phyloP scores from a whole-genome alignment of 2,888 invertebrate species.

The Heliconius ethilla region DNA sequence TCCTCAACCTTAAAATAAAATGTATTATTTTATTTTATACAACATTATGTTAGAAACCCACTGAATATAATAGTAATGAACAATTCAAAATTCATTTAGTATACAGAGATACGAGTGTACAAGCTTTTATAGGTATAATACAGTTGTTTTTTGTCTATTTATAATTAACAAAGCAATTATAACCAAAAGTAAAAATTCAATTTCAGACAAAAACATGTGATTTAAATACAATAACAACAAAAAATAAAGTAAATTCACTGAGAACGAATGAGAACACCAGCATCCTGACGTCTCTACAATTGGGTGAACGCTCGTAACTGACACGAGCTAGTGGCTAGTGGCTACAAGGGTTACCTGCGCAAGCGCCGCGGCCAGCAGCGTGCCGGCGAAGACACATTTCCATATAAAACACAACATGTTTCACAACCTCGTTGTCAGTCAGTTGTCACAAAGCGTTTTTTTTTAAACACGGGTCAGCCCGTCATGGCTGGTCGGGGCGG shows the following conservation, averaged over 20 bases:
- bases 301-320: constrained; percentile 36
- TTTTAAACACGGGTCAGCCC: constrained; percentile 56
- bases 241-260: constrained; percentile 5
- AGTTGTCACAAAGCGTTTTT: constrained; percentile 44
- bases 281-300: constrained; percentile 43
- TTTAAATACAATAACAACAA: too few relatives aligned
- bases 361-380: constrained; percentile 58
- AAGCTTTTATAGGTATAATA: neutral
- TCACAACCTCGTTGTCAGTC: constrained; percentile 42
- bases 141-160: neutral
- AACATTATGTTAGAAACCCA: neutral
- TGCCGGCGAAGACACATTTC: constrained; percentile 60
- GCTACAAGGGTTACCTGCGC: constrained; percentile 63
- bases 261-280: constrained; percentile 47
- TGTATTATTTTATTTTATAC: neutral
- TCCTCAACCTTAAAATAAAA: too few relatives aligned
- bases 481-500: constrained; percentile 69
- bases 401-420: constrained; percentile 66
- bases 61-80: neutral
- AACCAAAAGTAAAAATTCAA: neutral
- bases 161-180: neutral
- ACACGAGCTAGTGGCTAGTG: constrained; percentile 10
- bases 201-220: neutral
- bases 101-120: neutral
- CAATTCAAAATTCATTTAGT: neutral